Evolutionary conservation across 2,113 vertebrate species (phyloP), one percentile per base, ranked within the genome.

Genomic region (Odocoileus hemionus): DNA sequence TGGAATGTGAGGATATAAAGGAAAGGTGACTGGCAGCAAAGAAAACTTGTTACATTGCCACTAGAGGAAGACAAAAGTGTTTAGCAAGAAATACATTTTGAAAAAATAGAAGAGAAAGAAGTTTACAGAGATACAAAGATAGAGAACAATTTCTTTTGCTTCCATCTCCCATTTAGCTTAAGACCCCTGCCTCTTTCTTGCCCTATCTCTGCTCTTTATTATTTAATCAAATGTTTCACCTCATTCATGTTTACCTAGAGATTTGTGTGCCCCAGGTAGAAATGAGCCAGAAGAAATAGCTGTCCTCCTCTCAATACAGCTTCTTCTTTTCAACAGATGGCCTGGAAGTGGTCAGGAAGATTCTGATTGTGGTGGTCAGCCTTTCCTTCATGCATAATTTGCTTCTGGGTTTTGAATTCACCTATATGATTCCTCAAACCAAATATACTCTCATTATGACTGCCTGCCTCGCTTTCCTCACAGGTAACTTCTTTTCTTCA

Each of bases 261-360:
- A 39, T 28, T 17, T 60, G 26, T 91, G 89, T 47, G 21, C 7
- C 47, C n/a, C 10, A 33, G 10, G 57, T 84, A 7, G 79, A 86
- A 90, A 64, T 60, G 25, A 95, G 50, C 54, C 36, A n/a, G 58
- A 95, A 87, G 74, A 89, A 95, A 80, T 54, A 45, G 36, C 21
- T 70, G 58, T 78, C 39, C 39, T 88, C 60, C 8, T 11, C 64
- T 96, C 78, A 97, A 2, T 74, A 25, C 26, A 54, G 70, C 28
- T 57, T 96, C 25, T 96, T 50, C 57, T 95, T 95, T 67, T 89
- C 95, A 58, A 95, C 96, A 98, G 98, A 64, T 30, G n/a, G 45
- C 50, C 94, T 97, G 45, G 5, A 54, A 28, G 25, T 16, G 5
- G 0, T 98, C 83, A 93, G 86, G 30, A 30, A 30, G 21, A 64